Evolutionary conservation across 2,797 vertebrate genomes (phyloP), one percentile per base, ranked within the genome.

Genomic region (Sciurus carolinensis): DNA sequence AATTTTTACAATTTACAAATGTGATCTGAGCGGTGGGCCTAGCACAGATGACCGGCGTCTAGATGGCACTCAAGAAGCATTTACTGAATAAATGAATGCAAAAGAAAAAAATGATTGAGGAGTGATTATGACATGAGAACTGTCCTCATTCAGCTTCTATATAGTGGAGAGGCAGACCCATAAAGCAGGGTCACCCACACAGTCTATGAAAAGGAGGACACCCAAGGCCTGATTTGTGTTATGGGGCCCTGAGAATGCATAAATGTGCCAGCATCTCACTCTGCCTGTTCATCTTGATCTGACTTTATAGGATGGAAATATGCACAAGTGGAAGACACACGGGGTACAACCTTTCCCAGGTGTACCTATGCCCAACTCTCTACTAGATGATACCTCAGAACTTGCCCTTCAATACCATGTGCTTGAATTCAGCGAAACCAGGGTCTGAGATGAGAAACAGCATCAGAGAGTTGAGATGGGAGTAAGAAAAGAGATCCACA

Each of bases 391-490:
- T 24, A 59, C 2, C 26, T 82, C 7, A 36, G 47, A 72, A 87
- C 54, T 59, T 86, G 39, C 36, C 67, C 36, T 57, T 88, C n/a
- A 7, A 57, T 44, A 72, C 1, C 39, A 72, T 33, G 47, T 4
- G 33, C 79, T 50, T 71, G 75, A 91, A 75, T 71, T 80, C 75
- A 87, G 22, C 50, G 24, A 86, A 92, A 89, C 54, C 62, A 24
- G 42, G 4, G 50, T 28, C n/a, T 67, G 83, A 47, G 33, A 52
- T 57, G 83, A n/a, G 89, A 76, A 88, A 92, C 5, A 76, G 9
- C 39, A 39, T 64, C n/a, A 86, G 10, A 12, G 15, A 62, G 52
- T 11, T 30, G 57, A 89, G 42, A 50, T 28, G 7, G 59, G 36
- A 81, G 77, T 14, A 62, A 81, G 24, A 64, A 17, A 24, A 84